A percentile compares a stretch with the other conserved stretches of the same genome.
These are phyloP conservation scores for Drosophila nasuta DNA, from an alignment of 1,140 invertebrate genomes.

Conservation along the genomic window DNA sequence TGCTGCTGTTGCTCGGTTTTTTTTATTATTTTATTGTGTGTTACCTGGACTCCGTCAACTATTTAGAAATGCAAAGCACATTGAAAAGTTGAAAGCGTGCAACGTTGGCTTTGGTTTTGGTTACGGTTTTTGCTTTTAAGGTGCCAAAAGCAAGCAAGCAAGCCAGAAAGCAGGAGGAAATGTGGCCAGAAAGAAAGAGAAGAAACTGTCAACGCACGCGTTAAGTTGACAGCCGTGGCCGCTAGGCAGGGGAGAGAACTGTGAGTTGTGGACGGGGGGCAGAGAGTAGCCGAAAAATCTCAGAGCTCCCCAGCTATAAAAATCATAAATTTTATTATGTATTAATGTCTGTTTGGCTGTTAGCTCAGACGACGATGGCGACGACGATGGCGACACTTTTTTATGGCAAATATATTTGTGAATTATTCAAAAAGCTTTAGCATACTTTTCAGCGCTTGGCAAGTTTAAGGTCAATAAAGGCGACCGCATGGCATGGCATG, in stretches of 20 bases:
- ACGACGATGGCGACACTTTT: slow-evolving; percentile 16
- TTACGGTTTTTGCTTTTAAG: slow-evolving; percentile 67
- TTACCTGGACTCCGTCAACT: slow-evolving; percentile 60
- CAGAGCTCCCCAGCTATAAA: slow-evolving; percentile 61
- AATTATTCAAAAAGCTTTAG: slow-evolving; percentile 56
- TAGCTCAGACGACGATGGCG: not conserved
- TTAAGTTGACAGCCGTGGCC: slow-evolving; percentile 65
- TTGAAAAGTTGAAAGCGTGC: slow-evolving; percentile 72
- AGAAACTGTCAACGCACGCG: slow-evolving; percentile 62
- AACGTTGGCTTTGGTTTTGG: slow-evolving; percentile 51
- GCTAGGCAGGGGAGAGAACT: not conserved
- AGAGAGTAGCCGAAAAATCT: slow-evolving; percentile 57
- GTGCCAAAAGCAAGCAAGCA: slow-evolving; percentile 57
- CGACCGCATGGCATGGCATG: slow-evolving; percentile 1
- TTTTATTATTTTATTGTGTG: slow-evolving; percentile 15
- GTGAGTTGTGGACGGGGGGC: not conserved
- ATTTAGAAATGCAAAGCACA: slow-evolving; percentile 79
- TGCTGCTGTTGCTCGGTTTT: not conserved
- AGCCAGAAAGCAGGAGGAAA: not conserved
- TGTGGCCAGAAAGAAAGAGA: not conserved
- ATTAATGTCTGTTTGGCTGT: slow-evolving; percentile 39
- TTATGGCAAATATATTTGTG: slow-evolving; percentile 37
- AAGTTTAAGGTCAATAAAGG: slow-evolving; percentile 56
- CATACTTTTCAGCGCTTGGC: slow-evolving; percentile 35
- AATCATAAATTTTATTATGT: slow-evolving; percentile 75